Evolutionary conservation across 2,797 vertebrate species (phyloP), one percentile per base, ranked within the genome.

Genomic region (Galago senegalensis): DNA sequence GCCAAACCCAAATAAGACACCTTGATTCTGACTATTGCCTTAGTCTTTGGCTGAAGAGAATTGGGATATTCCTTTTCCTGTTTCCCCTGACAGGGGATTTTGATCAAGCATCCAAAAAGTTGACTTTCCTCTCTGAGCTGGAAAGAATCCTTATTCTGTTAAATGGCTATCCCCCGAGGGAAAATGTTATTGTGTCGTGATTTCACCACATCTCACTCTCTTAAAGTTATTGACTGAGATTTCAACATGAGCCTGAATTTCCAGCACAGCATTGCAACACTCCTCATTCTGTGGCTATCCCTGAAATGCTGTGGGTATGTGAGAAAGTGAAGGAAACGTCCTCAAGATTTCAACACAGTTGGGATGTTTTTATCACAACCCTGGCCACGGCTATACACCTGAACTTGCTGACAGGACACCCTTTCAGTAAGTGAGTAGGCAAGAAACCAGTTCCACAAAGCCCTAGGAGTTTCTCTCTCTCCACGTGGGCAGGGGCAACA

Each of bases 161-260:
- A 69, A n/a, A 49, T 10, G 81, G 73, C 27, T 60, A 53, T 53
- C 25, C 58, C 10, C 58, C 29, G 7, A 43, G 25, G 81, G 58
- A 21, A 7, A 80, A 31, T 40, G 94, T 79, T 72, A 60, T 40
- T 73, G 18, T 75, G 46, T 79, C 21, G 53, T 83, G 75, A 94
- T 72, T 93, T 93, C 27, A 76, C 29, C 40, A 49, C 21, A 40
- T 94, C 61, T 79, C 34, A 37, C 9, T 75, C 18, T 88, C 31
- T 21, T 14, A n/a, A 65, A 77, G 49, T 11, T 63, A 27, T 17
- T 70, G 56, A 34, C 49, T 83, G 76, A 53, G 31, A 67, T 94
- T 65, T 96, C 83, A 85, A 53, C 87, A 63, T 61, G 46, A 79
- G 37, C 73, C 60, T 61, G 7, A 53, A 58, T 61, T 91, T 90